Percentiles rank a stretch among this genome's conserved stretches.
Conservation (phyloP, 2,888 invertebrate species). For the Eulithis prunata region DNA sequence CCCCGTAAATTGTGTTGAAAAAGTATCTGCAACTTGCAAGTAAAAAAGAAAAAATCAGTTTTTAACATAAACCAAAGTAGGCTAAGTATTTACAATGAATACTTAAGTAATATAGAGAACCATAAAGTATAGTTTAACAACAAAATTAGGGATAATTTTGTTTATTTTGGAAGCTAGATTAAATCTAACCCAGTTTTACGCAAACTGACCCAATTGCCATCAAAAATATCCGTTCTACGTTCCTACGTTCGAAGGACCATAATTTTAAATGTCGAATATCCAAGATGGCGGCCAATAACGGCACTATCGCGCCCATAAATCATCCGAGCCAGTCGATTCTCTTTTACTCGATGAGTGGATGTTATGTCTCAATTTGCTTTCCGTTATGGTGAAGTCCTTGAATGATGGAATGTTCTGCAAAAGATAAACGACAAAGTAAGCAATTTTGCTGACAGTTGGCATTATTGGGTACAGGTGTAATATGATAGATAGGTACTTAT, state of each 20-base stretch:
- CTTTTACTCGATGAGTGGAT: conserved; percentile 33
- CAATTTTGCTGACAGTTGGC: neutral
- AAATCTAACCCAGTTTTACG: too few species aligned
- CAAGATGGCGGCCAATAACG: conserved; percentile 38
- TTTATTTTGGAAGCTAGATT: too few species aligned
- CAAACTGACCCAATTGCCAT: neutral
- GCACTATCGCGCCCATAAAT: conserved; percentile 39
- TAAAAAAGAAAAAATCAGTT: too few species aligned
- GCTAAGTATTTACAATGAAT: too few species aligned
- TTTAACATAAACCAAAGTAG: too few species aligned
- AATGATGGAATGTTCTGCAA: conserved; percentile 4
- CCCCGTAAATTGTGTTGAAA: too few species aligned
- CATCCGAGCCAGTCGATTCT: conserved; percentile 33
- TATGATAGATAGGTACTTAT: too few species aligned
- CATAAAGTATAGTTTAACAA: too few species aligned
- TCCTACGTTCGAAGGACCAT: conserved; percentile 34
- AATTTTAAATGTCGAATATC: conserved; percentile 36
- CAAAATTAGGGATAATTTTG: too few species aligned
- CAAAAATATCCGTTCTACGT: conserved; percentile 31
- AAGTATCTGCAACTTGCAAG: too few species aligned
- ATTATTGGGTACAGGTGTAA: too few species aligned
- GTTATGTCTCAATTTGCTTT: conserved; percentile 38
- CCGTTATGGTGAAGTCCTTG: conserved; percentile 7
- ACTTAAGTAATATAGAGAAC: too few species aligned
- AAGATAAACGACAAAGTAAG: neutral